These are phyloP conservation scores for Hypothenemus hampei DNA, from an alignment of 1,140 invertebrate species.

Conservation along the genomic window DNA sequence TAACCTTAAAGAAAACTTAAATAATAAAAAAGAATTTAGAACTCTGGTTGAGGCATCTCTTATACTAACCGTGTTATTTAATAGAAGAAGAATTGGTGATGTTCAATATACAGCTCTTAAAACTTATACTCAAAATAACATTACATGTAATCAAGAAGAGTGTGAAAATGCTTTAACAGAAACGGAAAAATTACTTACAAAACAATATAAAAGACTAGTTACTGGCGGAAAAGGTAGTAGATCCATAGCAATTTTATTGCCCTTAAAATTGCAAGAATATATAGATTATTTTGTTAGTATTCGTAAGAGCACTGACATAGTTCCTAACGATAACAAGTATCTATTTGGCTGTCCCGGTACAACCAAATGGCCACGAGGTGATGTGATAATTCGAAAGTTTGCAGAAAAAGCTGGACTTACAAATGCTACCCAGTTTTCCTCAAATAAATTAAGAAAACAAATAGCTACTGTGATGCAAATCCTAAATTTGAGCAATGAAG, in stretches of 20 bases:
- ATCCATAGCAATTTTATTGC: conserved; percentile 30
- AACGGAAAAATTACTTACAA: conserved; percentile 18
- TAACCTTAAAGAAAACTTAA: conserved; percentile 1
- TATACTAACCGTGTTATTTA: conserved; percentile 29
- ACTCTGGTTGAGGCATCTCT: conserved; percentile 20
- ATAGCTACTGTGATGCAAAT: conserved; percentile 27
- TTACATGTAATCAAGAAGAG: conserved; percentile 19
- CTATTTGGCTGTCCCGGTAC: conserved; percentile 21
- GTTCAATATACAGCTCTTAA: conserved; percentile 30
- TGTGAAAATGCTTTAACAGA: conserved; percentile 21
- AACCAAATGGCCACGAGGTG: conserved; percentile 4
- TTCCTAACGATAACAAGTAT: conserved; percentile 10
- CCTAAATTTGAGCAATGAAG: conserved; percentile 19
- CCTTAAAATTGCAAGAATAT: conserved; percentile 18
- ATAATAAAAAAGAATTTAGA: conserved; percentile 26
- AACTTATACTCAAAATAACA: conserved; percentile 12
- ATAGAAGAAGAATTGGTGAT: conserved; percentile 33
- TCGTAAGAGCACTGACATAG: not conserved
- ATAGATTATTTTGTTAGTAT: conserved; percentile 18
- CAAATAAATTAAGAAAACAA: conserved; percentile 21
- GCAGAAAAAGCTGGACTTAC: conserved; percentile 15
- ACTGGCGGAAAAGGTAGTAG: conserved; percentile 30
- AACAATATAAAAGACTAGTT: conserved; percentile 28
- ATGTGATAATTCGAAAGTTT: conserved; percentile 18
- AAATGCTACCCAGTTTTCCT: conserved; percentile 1